Evolutionary conservation across 2,888 invertebrate genomes (phyloP), one percentile per base, ranked within the genome.

Genomic region (Mechanitis mazaeus): DNA sequence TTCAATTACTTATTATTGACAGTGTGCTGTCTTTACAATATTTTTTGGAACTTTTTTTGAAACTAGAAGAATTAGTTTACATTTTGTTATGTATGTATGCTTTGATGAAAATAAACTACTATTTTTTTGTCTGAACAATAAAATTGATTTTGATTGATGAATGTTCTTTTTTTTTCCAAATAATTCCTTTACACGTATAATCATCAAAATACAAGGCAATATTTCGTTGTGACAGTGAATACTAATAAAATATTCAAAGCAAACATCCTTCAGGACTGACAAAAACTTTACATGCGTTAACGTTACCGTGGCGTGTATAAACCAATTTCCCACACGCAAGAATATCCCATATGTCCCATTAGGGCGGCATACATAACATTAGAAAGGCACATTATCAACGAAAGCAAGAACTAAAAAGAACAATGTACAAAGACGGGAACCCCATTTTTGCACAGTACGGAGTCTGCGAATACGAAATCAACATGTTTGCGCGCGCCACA

Each of bases 401-500:
- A 58, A 61, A 58, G 62, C 58, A 59, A 60, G 59, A 63, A 65
- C 62, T 67, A 69, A 68, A 69, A 71, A 69, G 67, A 65, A 71
- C 69, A 71, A 65, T 69, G 60, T 61, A 63, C 68, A 68, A 62
- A 67, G 61, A 65, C 53, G 57, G 54, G 66, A 68, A 67, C 72
- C 70, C 65, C 75, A 74, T 80, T 76, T 73, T 74, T 73, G 66
- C 72, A 71, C 70, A 71, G 72, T 61, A 64, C 64, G 68, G 72
- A 72, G 75, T 71, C 79, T 79, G 77, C 64, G 68, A 69, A 71
- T 71, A 71, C 69, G 75, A 75, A 77, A 80, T 83, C 83, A 85
- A 85, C 85, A 82, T 81, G 84, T 86, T 87, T 87, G 88, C 88
- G 88, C 88, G 85, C 86, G 87, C 87, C 81, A 75, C 75, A 67